Conservation (phyloP, 64 coral and sea anemone species). For the Cladopsammia gracilis region DNA sequence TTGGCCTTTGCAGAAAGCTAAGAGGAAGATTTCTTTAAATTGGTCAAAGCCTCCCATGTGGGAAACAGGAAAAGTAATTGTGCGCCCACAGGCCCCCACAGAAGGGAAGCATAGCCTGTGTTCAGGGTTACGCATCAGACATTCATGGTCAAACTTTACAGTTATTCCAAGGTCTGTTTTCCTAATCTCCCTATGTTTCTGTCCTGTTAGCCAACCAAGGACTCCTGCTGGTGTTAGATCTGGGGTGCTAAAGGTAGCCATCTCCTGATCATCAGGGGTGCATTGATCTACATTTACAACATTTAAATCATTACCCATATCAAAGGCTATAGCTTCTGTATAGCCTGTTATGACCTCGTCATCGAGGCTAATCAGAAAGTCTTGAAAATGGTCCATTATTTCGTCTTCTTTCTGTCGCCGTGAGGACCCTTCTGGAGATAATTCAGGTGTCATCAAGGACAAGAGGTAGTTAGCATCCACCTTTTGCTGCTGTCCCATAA, state of each 20-base stretch:
- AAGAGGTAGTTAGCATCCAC: slow-evolving; percentile 55
- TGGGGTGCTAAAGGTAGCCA: slow-evolving; percentile 22
- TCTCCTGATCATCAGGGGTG: neutral
- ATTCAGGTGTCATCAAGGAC: slow-evolving; percentile 58
- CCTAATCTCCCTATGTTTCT: slow-evolving; percentile 54
- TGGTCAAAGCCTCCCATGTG: slow-evolving; percentile 57
- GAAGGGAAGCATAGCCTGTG: slow-evolving; percentile 73
- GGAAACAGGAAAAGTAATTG: slow-evolving; percentile 61
- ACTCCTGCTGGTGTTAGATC: slow-evolving; percentile 47
- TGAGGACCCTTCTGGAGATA: neutral
- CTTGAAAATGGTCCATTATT: slow-evolving; percentile 46
- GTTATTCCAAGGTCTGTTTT: slow-evolving; percentile 29
- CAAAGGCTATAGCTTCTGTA: slow-evolving; percentile 59
- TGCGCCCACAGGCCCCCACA: slow-evolving; percentile 58
- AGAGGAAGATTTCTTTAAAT: slow-evolving; percentile 57
- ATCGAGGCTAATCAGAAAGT: slow-evolving; percentile 32
- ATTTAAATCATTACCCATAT: slow-evolving; percentile 53
- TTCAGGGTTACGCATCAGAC: slow-evolving; percentile 57
- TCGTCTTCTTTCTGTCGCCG: neutral
- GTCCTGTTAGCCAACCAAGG: slow-evolving; percentile 79
- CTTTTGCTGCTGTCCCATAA: neutral
- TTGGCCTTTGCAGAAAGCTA: slow-evolving; percentile 72
- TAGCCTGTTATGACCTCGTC: neutral
- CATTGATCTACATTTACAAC: slow-evolving; percentile 41
- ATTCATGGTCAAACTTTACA: slow-evolving; percentile 74